Conservation (phyloP, 1,140 invertebrate species). For the Drosophila repleta region DNA sequence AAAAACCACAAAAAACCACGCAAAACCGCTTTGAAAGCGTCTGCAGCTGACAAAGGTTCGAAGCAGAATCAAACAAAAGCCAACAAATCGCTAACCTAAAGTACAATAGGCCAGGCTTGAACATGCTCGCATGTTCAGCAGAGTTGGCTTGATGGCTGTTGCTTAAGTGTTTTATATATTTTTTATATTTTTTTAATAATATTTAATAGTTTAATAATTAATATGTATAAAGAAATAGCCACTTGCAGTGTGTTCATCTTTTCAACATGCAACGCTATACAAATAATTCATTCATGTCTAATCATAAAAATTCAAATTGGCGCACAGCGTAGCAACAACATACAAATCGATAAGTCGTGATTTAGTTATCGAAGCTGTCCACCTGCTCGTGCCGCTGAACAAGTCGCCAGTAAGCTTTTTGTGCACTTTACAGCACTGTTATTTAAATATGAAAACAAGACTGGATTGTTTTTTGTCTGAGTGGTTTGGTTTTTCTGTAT, state of each 20-base stretch:
- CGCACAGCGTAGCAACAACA: slow-evolving; percentile 12
- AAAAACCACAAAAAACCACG: slow-evolving; percentile 27
- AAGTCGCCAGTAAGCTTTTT: background rate
- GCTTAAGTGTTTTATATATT: background rate
- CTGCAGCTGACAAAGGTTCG: slow-evolving; percentile 38
- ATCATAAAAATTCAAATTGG: slow-evolving; percentile 13
- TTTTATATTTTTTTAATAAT: background rate
- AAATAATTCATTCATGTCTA: background rate
- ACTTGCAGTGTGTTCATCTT: background rate
- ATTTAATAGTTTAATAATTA: background rate
- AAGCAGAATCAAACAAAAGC: slow-evolving; percentile 52
- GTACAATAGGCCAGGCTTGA: slow-evolving; percentile 24
- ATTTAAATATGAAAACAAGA: background rate
- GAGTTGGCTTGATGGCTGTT: background rate
- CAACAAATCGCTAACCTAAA: slow-evolving; percentile 26
- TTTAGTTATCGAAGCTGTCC: slow-evolving; percentile 9
- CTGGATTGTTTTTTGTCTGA: slow-evolving; percentile 7
- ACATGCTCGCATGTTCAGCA: slow-evolving; percentile 2
- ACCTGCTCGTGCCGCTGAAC: background rate
- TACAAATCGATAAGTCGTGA: slow-evolving; percentile 5
- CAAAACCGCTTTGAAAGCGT: slow-evolving; percentile 44
- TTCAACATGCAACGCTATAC: background rate
- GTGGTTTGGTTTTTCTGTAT: slow-evolving; percentile 24
- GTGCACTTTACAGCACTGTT: slow-evolving; percentile 8
- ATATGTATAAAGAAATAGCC: background rate